phyloP scores from a whole-genome alignment of 2,797 vertebrate species.

The Chloroceryle inda region DNA sequence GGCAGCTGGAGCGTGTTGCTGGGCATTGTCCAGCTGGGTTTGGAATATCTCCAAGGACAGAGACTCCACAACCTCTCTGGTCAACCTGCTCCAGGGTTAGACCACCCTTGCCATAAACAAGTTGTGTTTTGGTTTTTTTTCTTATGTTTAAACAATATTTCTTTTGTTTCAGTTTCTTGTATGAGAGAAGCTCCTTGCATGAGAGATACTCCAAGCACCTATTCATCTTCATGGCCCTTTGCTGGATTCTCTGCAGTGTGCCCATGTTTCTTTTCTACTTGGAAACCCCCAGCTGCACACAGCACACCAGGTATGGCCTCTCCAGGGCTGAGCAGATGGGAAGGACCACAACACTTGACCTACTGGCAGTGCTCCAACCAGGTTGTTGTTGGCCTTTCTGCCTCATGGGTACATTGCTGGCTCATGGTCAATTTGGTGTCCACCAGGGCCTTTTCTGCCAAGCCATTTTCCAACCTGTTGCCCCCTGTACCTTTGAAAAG shows the following conservation, averaged over 20 bases:
- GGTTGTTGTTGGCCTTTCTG: background rate
- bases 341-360: background rate
- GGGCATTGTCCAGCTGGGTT: background rate
- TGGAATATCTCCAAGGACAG: rapidly evolving
- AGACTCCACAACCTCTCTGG: rapidly evolving
- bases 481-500: background rate
- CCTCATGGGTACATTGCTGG: rapidly evolving
- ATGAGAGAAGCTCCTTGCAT: background rate
- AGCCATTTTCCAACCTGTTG: background rate
- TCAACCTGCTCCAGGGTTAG: background rate
- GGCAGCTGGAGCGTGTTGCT: background rate
- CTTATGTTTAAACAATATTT: background rate
- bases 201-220: background rate
- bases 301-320: background rate
- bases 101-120: background rate
- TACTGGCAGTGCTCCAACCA: background rate
- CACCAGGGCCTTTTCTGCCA: background rate
- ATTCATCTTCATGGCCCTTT: background rate
- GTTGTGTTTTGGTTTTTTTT: background rate
- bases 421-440: background rate
- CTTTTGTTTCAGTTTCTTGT: background rate
- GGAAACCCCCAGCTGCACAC: background rate
- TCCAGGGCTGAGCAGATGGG: background rate
- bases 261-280: background rate
- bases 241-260: background rate